phyloP scores from a whole-genome alignment of 2,888 invertebrate species.

The Mylabris sibirica region DNA sequence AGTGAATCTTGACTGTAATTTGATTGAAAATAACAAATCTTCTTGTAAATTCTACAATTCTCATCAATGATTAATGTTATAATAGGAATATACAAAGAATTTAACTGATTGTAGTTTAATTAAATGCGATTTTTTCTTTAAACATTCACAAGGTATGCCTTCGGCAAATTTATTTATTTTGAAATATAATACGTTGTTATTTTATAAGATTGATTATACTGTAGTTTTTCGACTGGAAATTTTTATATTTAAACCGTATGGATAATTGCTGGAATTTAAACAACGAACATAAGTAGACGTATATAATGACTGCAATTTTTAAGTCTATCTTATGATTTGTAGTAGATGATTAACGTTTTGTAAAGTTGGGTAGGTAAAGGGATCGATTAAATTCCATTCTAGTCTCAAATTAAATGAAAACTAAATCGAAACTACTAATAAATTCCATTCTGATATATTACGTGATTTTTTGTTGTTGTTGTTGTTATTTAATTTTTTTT shows the following conservation, averaged over 20 bases:
- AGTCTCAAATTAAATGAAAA: conserved; percentile 1
- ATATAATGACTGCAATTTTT: conserved; percentile 17
- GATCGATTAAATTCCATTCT: conserved; percentile 12
- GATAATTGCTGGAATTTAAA: conserved; percentile 9
- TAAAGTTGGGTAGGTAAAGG: not conserved
- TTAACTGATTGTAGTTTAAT: conserved; percentile 49
- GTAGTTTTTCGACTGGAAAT: not conserved
- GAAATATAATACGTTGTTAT: conserved; percentile 8
- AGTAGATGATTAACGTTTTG: conserved; percentile 12
- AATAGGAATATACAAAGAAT: conserved; percentile 3
- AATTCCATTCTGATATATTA: not conserved
- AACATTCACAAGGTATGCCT: not conserved
- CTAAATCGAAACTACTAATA: not conserved
- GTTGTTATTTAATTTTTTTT: not conserved
- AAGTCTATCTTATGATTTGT: conserved; percentile 18
- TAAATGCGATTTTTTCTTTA: conserved; percentile 44
- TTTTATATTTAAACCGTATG: not conserved
- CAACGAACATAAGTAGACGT: not conserved
- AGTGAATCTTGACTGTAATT: not conserved
- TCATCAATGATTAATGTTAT: not conserved
- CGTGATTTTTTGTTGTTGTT: too few relatives aligned
- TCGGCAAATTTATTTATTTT: conserved; percentile 9
- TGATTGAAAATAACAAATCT: not conserved
- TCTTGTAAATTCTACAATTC: not conserved
- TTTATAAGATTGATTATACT: conserved; percentile 12